Conservation (phyloP, 2,113 vertebrate genomes). For the Spea multiplicata region DNA sequence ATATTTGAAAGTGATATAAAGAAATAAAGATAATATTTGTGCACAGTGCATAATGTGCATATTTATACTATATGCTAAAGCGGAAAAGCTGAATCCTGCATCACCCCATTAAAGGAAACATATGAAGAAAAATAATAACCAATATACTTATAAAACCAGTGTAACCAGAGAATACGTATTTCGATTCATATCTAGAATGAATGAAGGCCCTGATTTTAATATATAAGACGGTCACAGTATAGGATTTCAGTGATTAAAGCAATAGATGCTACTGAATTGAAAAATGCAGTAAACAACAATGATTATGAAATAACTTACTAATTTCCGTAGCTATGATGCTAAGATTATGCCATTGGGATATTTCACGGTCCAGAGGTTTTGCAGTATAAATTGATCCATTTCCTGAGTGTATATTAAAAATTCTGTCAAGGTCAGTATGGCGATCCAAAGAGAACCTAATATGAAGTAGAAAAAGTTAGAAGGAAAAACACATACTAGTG, state of each 20-base stretch:
- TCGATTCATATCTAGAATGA: constrained; percentile 22
- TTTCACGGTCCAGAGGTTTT: constrained; percentile 75
- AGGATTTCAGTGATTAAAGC: constrained; percentile 34
- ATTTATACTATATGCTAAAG: no score
- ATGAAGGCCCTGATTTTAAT: neutral
- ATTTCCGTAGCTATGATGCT: constrained; percentile 77
- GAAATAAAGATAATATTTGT: no score
- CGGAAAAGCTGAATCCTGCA: no score
- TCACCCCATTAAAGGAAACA: no score
- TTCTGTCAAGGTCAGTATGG: constrained; percentile 78
- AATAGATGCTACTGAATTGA: constrained; percentile 26
- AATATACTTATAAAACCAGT: no score
- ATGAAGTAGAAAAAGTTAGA: constrained; percentile 17
- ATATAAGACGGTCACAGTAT: constrained; percentile 35
- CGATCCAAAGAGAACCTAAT: constrained; percentile 76
- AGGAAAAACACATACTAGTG: no score
- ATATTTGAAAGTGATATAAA: no score
- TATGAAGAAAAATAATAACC: no score
- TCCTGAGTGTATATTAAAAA: constrained; percentile 79
- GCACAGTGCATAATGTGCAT: no score
- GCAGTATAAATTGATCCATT: constrained; percentile 77
- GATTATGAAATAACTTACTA: constrained; percentile 65
- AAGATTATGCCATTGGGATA: constrained; percentile 78
- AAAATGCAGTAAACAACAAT: constrained; percentile 43
- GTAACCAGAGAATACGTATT: neutral